A percentile compares a stretch with the other conserved stretches of the same genome.
These are phyloP conservation scores for Osmerus mordax DNA, from an alignment of 2,113 vertebrate genomes.

Conservation along the genomic window DNA sequence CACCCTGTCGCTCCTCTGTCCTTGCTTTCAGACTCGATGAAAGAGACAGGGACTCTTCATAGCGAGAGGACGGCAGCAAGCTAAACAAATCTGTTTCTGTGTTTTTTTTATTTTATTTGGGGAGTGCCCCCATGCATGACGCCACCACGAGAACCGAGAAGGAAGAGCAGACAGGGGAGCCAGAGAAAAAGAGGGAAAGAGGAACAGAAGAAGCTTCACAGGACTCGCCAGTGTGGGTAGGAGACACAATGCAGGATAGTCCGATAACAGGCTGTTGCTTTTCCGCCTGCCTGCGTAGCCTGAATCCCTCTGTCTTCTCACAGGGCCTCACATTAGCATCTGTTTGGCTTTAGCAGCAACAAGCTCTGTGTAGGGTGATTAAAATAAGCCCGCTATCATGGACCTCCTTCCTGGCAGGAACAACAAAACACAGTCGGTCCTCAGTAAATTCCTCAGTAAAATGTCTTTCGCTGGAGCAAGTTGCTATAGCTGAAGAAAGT, in stretches of 20 bases:
- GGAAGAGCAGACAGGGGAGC: neutral
- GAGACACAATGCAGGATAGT: slow-evolving; percentile 53
- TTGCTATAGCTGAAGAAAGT: neutral
- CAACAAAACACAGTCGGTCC: slow-evolving; percentile 54
- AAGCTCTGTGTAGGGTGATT: slow-evolving; percentile 58
- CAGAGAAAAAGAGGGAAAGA: slow-evolving; percentile 5
- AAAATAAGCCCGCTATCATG: slow-evolving; percentile 60
- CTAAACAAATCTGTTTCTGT: slow-evolving; percentile 71
- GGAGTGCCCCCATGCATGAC: slow-evolving; percentile 61
- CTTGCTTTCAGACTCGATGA: slow-evolving; percentile 39
- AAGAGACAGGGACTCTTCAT: slow-evolving; percentile 33
- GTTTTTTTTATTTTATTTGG: slow-evolving; percentile 53
- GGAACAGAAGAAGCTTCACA: slow-evolving; percentile 13
- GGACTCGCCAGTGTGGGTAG: slow-evolving; percentile 35
- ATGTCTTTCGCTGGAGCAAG: neutral
- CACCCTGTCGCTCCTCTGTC: slow-evolving; percentile 43
- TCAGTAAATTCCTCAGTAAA: slow-evolving; percentile 30
- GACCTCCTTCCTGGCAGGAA: slow-evolving; percentile 38
- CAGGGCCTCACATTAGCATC: slow-evolving; percentile 69
- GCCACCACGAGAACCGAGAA: slow-evolving; percentile 31
- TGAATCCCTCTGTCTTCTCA: slow-evolving; percentile 62
- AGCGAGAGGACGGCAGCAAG: slow-evolving; percentile 48
- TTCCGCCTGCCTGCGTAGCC: slow-evolving; percentile 58
- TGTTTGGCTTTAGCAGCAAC: slow-evolving; percentile 58
- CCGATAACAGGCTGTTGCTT: slow-evolving; percentile 65